These are phyloP conservation scores for Bruchidius siliquastri DNA, from an alignment of 2,888 invertebrate species.

Conservation along the genomic window DNA sequence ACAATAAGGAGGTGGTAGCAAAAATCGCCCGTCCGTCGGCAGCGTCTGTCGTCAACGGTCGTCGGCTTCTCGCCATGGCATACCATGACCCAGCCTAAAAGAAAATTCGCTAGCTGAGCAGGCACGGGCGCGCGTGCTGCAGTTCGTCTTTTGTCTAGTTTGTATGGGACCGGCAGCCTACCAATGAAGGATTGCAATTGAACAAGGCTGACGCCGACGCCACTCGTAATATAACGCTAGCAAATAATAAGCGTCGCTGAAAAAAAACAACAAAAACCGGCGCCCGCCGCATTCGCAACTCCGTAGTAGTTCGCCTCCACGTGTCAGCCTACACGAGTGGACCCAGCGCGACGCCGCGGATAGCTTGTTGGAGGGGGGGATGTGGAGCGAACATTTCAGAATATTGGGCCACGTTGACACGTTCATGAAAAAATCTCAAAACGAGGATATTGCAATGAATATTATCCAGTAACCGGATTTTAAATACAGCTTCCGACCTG, in stretches of 20 bases:
- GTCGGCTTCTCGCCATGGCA: slow-evolving; percentile 5
- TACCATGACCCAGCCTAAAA: slow-evolving; percentile 26
- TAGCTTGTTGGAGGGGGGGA: slow-evolving; percentile 54
- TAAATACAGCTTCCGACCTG: too few species aligned
- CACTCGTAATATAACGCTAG: neutral
- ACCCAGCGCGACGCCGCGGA: slow-evolving; percentile 54
- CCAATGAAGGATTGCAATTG: neutral
- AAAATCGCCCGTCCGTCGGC: slow-evolving; percentile 4
- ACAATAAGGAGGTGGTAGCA: slow-evolving; percentile 6
- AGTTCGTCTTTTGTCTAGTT: neutral
- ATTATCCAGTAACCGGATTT: too few species aligned
- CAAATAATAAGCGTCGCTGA: neutral
- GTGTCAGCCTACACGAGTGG: slow-evolving; percentile 51
- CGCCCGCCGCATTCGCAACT: slow-evolving; percentile 49
- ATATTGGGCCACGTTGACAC: slow-evolving; percentile 12
- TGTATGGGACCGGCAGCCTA: neutral
- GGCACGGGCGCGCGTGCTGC: neutral
- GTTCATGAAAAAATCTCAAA: neutral
- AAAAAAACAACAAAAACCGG: neutral
- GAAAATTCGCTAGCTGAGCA: slow-evolving; percentile 18
- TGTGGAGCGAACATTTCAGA: slow-evolving; percentile 47
- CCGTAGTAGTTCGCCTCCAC: slow-evolving; percentile 51
- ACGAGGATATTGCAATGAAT: neutral
- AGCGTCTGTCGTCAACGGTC: neutral
- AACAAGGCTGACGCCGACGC: neutral